A percentile compares a stretch with the other conserved stretches of the same genome.
Evolutionary conservation across 2,888 invertebrate genomes (phyloP).

Genomic region (Diogma glabrata): DNA sequence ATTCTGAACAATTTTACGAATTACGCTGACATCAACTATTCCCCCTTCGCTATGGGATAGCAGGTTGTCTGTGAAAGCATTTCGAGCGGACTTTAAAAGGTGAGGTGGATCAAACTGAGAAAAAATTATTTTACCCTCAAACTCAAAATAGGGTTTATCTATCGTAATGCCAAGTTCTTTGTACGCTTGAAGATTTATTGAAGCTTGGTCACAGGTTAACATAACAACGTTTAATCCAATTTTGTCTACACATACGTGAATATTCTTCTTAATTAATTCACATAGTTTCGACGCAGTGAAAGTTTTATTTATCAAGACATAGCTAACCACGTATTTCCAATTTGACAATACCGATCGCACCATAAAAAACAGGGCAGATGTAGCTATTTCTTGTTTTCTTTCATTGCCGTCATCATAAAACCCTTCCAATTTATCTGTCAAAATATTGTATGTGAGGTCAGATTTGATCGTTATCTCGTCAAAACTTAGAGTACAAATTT

Average conservation of each 20-base stretch:
- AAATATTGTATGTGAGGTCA: background rate
- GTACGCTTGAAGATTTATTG: background rate
- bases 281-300: background rate
- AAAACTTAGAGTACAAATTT: background rate
- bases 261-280: background rate
- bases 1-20: background rate
- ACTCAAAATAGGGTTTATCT: background rate
- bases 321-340: background rate
- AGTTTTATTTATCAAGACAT: background rate
- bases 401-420: background rate
- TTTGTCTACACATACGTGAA: background rate
- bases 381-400: background rate
- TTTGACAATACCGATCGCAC: background rate
- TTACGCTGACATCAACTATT: background rate
- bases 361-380: constrained; percentile 1
- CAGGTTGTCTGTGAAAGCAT: background rate
- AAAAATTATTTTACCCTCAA: background rate
- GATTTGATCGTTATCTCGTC: background rate
- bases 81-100: background rate
- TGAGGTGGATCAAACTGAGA: background rate
- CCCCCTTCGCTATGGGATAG: background rate
- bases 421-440: background rate
- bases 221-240: background rate
- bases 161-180: background rate
- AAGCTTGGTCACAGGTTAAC: background rate